These are phyloP conservation scores for Hirudinaria manillensis DNA, from an alignment of 2,888 invertebrate genomes.

Conservation along the genomic window DNA sequence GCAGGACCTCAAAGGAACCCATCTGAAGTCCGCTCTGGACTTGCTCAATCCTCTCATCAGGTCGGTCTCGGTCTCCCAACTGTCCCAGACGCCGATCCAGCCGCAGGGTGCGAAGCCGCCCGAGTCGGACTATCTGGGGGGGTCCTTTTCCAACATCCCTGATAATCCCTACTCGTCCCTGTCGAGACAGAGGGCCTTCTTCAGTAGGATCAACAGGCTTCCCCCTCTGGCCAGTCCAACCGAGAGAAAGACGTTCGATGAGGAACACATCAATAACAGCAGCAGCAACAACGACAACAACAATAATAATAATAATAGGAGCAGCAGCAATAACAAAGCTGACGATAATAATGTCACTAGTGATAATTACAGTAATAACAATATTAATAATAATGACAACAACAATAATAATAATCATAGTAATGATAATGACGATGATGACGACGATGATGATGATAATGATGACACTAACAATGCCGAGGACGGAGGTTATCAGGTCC, in stretches of 20 bases:
- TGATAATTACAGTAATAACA: too few relatives aligned
- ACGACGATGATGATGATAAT: too few relatives aligned
- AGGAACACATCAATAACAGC: neutral
- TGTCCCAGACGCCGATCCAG: neutral
- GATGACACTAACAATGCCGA: too few relatives aligned
- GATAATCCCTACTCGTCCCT: neutral
- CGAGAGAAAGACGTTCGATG: neutral
- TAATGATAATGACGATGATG: too few relatives aligned
- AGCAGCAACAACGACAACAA: too few relatives aligned
- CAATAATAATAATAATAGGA: too few relatives aligned
- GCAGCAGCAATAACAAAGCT: too few relatives aligned
- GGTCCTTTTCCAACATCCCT: neutral
- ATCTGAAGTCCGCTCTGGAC: neutral
- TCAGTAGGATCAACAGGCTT: neutral
- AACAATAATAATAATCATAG: too few relatives aligned
- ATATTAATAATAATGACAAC: too few relatives aligned
- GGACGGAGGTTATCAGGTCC: too few relatives aligned
- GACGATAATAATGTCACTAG: too few relatives aligned
- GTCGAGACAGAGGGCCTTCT: neutral
- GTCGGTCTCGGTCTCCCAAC: constrained; percentile 9
- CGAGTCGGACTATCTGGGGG: neutral
- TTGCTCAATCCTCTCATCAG: constrained; percentile 14
- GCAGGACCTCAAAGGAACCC: neutral
- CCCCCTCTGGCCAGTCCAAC: neutral
- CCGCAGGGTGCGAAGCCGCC: neutral